Percentiles rank a stretch among this genome's conserved stretches.
These are phyloP conservation scores for Epinephelus cyanopodus DNA, from an alignment of 2,113 vertebrate genomes.

Conservation along the genomic window DNA sequence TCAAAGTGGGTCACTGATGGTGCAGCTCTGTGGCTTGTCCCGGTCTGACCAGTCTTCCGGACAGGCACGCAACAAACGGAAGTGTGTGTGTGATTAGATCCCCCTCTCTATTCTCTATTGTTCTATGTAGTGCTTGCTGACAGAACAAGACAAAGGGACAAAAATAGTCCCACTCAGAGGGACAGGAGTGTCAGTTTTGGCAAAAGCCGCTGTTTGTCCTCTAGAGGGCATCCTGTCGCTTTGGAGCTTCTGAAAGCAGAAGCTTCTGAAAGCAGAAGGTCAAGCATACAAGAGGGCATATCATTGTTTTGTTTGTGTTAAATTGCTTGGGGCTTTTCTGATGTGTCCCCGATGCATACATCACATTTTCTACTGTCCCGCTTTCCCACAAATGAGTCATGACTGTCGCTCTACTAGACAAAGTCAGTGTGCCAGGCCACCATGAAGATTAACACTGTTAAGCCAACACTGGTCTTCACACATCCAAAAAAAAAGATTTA, in stretches of 20 bases:
- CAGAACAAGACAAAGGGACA: slow-evolving; percentile 57
- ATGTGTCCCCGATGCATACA: not conserved
- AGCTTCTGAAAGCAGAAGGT: slow-evolving; percentile 15
- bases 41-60: slow-evolving; percentile 34
- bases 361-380: not conserved
- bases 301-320: not conserved
- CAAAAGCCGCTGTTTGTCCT: slow-evolving; percentile 12
- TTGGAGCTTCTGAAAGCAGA: slow-evolving; percentile 34
- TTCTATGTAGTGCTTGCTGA: slow-evolving; percentile 58
- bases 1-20: slow-evolving; percentile 30
- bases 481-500: not conserved
- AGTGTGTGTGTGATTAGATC: slow-evolving; percentile 51
- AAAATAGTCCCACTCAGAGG: slow-evolving; percentile 50
- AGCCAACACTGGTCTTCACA: not conserved
- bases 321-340: not conserved
- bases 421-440: no score
- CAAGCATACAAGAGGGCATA: not conserved
- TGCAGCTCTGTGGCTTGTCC: slow-evolving; percentile 25
- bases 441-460: no score
- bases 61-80: slow-evolving; percentile 34
- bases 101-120: slow-evolving; percentile 64
- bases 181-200: slow-evolving; percentile 35
- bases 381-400: no score
- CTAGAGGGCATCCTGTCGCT: slow-evolving; percentile 61
- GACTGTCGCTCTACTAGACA: no score